A percentile compares a stretch with the other conserved stretches of the same genome.
These are phyloP conservation scores for Pungitius pungitius DNA, from an alignment of 2,113 vertebrate species.

Conservation along the genomic window DNA sequence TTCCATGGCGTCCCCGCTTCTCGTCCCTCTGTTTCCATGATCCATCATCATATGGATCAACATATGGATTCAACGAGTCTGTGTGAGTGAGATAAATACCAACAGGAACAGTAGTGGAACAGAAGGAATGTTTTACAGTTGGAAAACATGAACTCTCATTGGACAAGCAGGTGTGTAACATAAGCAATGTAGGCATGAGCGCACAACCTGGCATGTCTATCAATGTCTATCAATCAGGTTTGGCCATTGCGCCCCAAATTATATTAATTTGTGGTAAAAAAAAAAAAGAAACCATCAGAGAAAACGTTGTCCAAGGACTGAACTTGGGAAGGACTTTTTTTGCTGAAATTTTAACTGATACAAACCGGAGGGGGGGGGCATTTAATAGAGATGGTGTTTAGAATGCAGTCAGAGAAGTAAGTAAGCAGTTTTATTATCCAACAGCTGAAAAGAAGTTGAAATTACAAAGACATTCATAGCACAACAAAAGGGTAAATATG, in stretches of 20 bases:
- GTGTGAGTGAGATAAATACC: conserved; percentile 26
- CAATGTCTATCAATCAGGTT: not conserved
- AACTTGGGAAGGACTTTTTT: no score
- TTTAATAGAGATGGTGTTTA: not conserved
- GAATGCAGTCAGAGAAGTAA: not conserved
- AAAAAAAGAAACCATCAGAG: not conserved
- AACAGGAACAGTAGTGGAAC: not conserved
- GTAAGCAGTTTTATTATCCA: not conserved
- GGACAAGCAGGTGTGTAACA: not conserved
- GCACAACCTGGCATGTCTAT: not conserved
- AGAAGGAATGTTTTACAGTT: not conserved
- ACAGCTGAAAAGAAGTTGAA: not conserved
- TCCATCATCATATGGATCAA: conserved; percentile 2
- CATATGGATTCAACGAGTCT: not conserved
- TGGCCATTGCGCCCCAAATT: not conserved
- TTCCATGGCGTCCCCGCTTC: not conserved
- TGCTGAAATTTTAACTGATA: no score
- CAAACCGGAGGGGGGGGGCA: no score
- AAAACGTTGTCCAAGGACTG: no score
- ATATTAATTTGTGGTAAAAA: not conserved
- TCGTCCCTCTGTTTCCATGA: not conserved
- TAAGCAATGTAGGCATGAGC: not conserved
- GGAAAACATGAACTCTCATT: conserved; percentile 2
- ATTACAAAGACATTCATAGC: conserved; percentile 1
- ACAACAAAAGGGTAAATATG: not conserved